Percentiles rank a stretch among this genome's conserved stretches.
Evolutionary conservation across 2,888 invertebrate species (phyloP).

Genomic region (Himalopsyche japonica): DNA sequence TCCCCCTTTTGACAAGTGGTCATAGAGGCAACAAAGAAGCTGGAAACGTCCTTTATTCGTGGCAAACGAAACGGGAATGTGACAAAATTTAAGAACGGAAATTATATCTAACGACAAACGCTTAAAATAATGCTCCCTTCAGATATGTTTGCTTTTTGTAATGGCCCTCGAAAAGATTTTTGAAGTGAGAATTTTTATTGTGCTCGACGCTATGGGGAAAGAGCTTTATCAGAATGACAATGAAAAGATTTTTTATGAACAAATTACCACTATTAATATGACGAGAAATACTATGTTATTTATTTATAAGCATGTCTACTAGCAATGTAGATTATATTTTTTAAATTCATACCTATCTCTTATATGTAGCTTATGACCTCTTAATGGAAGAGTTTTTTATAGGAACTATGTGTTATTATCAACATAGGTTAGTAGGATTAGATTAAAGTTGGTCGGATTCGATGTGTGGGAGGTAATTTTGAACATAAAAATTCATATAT

Average conservation of each 20-base stretch:
- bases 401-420: no score
- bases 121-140: slow-evolving; percentile 21
- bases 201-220: background rate
- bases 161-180: background rate
- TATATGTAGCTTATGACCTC: no score
- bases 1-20: background rate
- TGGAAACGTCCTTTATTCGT: slow-evolving; percentile 15
- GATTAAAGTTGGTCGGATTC: no score
- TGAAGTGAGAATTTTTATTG: background rate
- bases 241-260: background rate
- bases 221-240: background rate
- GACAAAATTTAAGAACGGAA: slow-evolving; percentile 26
- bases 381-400: no score
- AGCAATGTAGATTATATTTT: no score
- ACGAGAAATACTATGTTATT: background rate
- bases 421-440: no score
- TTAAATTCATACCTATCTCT: no score
- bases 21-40: background rate
- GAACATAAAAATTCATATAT: no score
- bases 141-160: background rate
- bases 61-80: slow-evolving; percentile 14
- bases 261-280: background rate
- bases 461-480: no score
- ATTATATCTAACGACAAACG: slow-evolving; percentile 28
- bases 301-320: no score